These are phyloP conservation scores for Tenthredo amoena DNA, from an alignment of 2,888 invertebrate genomes.

Conservation along the genomic window DNA sequence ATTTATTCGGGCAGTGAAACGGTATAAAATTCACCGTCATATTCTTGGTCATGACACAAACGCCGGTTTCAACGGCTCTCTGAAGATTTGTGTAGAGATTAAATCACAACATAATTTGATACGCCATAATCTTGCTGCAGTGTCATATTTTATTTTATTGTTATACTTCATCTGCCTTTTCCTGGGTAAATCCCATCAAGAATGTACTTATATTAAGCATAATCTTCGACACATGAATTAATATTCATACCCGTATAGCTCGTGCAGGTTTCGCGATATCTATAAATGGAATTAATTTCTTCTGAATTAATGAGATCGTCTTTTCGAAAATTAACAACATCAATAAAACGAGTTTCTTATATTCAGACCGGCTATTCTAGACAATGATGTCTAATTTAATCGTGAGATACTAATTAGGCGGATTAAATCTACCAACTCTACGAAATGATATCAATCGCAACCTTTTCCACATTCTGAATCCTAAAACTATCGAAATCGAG, in stretches of 20 bases:
- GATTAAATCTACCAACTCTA: neutral
- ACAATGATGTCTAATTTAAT: neutral
- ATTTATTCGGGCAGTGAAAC: conserved; percentile 45
- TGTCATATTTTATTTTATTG: neutral
- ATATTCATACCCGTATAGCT: neutral
- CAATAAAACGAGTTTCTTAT: neutral
- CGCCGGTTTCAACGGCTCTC: neutral
- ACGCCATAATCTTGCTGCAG: neutral
- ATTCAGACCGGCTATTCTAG: neutral
- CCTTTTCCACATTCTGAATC: neutral
- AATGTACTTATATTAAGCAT: no score
- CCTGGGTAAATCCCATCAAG: neutral
- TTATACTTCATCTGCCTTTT: neutral
- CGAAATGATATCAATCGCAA: neutral
- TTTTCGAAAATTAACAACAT: neutral
- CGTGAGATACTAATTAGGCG: neutral
- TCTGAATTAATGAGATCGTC: neutral
- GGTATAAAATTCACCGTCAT: neutral
- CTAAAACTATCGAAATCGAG: neutral
- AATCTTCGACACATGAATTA: neutral
- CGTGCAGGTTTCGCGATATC: neutral
- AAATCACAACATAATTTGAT: neutral
- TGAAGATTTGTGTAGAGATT: neutral
- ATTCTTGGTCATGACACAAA: neutral
- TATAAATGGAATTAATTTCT: neutral